A percentile compares a stretch with the other conserved stretches of the same genome.
phyloP scores from a whole-genome alignment of 2,888 invertebrate genomes.

The Campoplex capitator region DNA sequence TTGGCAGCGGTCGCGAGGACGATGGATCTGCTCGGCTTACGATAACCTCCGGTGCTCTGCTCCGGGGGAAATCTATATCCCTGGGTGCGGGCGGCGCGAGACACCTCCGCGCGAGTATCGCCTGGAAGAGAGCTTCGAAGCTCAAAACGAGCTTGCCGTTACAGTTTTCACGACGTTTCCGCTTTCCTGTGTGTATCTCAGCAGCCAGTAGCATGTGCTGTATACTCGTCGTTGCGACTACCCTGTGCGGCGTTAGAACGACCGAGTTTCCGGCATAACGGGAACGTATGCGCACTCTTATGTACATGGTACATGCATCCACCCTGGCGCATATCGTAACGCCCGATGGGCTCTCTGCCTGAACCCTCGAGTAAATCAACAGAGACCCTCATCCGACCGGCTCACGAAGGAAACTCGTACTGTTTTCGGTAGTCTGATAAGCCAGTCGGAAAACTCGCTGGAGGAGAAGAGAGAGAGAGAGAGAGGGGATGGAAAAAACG shows the following conservation, averaged over 20 bases:
- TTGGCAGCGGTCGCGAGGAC: background rate
- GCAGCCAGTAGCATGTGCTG: background rate
- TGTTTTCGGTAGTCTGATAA: conserved; percentile 2
- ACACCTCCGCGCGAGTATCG: background rate
- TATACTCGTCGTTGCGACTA: conserved; percentile 1
- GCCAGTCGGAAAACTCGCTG: conserved; percentile 6
- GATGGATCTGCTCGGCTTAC: background rate
- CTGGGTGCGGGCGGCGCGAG: background rate
- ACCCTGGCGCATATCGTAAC: background rate
- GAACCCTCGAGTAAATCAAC: conserved; percentile 24
- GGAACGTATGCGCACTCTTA: background rate
- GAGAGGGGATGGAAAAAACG: background rate
- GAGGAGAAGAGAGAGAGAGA: background rate
- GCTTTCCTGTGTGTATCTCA: conserved; percentile 1
- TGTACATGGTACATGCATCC: background rate
- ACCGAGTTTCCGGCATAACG: conserved; percentile 17
- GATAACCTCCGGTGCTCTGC: background rate
- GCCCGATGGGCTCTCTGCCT: conserved; percentile 3
- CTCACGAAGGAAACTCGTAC: background rate
- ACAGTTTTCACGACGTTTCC: background rate
- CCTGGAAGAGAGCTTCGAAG: background rate
- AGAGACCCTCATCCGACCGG: background rate
- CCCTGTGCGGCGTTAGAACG: background rate
- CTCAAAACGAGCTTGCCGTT: background rate
- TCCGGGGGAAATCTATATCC: background rate